Evolutionary conservation across 2,888 invertebrate genomes (phyloP).

Genomic region (Chydorus sphaericus): DNA sequence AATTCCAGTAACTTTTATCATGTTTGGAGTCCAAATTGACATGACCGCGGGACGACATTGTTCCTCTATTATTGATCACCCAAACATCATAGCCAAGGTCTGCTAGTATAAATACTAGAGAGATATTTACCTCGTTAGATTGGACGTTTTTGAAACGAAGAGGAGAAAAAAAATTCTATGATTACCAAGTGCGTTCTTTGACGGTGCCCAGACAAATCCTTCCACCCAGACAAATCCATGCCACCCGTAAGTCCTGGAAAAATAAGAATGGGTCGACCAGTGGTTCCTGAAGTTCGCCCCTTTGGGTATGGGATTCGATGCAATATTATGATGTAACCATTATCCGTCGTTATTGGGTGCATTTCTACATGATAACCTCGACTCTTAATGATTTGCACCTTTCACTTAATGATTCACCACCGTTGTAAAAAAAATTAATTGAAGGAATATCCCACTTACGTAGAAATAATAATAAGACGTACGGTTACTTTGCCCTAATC

Average conservation of each 20-base stretch:
- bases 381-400: conserved; percentile 13
- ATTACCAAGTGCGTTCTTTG: conserved; percentile 42
- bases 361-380: conserved; percentile 15
- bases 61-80: conserved; percentile 53
- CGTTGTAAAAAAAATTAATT: too few relatives aligned
- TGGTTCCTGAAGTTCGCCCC: not conserved
- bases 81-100: conserved; percentile 62
- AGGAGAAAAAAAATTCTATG: not conserved
- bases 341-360: conserved; percentile 12
- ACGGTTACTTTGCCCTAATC: too few relatives aligned
- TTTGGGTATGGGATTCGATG: conserved; percentile 7
- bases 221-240: too few relatives aligned
- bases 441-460: too few relatives aligned
- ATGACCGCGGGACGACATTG: conserved; percentile 45
- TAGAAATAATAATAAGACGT: too few relatives aligned
- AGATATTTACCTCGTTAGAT: not conserved
- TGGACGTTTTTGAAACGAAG: too few relatives aligned
- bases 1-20: conserved; percentile 46
- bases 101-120: conserved; percentile 36
- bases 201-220: conserved; percentile 40
- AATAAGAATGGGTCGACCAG: conserved; percentile 36
- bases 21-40: conserved; percentile 26
- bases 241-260: conserved; percentile 32
- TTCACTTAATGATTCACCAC: too few relatives aligned
- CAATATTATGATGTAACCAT: conserved; percentile 7